Base-by-base conservation (phyloP, 1,140 invertebrate genomes). In the Drosophila arawakana region DNA sequence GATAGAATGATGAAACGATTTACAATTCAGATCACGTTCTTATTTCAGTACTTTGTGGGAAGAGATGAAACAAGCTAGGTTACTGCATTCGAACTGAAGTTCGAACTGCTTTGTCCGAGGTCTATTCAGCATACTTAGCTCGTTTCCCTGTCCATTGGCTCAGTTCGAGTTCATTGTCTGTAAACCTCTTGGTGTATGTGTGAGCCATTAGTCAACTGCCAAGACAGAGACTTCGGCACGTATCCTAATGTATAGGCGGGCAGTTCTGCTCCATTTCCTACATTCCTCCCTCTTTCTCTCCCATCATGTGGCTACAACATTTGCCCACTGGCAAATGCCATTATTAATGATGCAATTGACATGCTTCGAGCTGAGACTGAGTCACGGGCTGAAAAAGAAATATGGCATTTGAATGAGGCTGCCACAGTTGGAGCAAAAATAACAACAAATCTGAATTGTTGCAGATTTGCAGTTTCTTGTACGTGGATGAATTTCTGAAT, bases 341-440 rank as follows among this genome's bases (percentile, higher is more conserved):
- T 86, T 88, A 88, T 86, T 86, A 86, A 86, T 86, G 83, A 82
- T 77, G 76, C 83, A 86, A 80, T 86, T 86, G 83, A 71, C 83
- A 69, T 73, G 82, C 61, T 49, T 21, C 50, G 55, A 30, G 47
- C 47, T 7, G 62, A 43, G 41, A 13, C 4, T 11, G 41, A 41
- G 76, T 52, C 3, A 35, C 13, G 68, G 52, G 57, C 35, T 18
- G 25, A 18, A 46, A 13, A 66, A 54, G 69, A 71, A 57, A 74
- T 63, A 80, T 74, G 41, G 55, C 39, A 41, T 41, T 41, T 2
- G 9, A 41, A 11, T 41, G 39, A 41, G 39, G 10, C 70, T 46
- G 1, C 52, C 54, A 43, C 41, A 35, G 18, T 35, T 11, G 21
- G 21, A 30, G 18, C 34, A 34, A 34, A 41, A 43, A 58, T 37